Conservation (phyloP, 2,888 invertebrate species). For the Drosophila stalkeri region DNA sequence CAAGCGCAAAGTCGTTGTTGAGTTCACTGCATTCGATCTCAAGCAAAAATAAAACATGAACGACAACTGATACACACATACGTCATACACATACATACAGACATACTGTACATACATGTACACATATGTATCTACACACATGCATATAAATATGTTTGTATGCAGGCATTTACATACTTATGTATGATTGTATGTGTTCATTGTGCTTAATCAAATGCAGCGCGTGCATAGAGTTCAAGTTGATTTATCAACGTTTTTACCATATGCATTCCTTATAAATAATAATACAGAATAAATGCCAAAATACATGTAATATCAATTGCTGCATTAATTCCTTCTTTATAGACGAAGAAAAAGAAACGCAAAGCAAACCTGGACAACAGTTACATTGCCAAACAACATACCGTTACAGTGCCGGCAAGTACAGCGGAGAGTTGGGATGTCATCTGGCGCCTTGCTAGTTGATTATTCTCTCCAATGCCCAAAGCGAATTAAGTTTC, state of each 20-base stretch:
- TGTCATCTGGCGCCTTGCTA: slow-evolving; percentile 53
- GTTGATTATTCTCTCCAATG: slow-evolving; percentile 1
- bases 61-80: slow-evolving; percentile 29
- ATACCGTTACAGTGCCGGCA: slow-evolving; percentile 1
- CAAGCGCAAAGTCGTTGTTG: slow-evolving; percentile 68
- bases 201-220: slow-evolving; percentile 43
- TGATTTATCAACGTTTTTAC: slow-evolving; percentile 62
- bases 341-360: neutral
- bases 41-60: slow-evolving; percentile 46
- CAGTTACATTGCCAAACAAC: slow-evolving; percentile 31
- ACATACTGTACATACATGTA: neutral
- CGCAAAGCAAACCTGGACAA: slow-evolving; percentile 9
- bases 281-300: slow-evolving; percentile 15
- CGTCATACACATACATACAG: neutral
- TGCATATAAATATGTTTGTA: neutral
- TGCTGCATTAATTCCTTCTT: slow-evolving; percentile 17
- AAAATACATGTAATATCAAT: slow-evolving; percentile 25
- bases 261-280: slow-evolving; percentile 9
- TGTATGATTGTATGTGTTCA: neutral
- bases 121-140: slow-evolving; percentile 11
- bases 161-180: neutral
- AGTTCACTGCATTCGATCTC: slow-evolving; percentile 78
- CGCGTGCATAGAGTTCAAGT: slow-evolving; percentile 63
- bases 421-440: neutral
- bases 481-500: slow-evolving; percentile 61